Base-by-base conservation (phyloP, 2,888 invertebrate genomes). In the Dusona sp. region DNA sequence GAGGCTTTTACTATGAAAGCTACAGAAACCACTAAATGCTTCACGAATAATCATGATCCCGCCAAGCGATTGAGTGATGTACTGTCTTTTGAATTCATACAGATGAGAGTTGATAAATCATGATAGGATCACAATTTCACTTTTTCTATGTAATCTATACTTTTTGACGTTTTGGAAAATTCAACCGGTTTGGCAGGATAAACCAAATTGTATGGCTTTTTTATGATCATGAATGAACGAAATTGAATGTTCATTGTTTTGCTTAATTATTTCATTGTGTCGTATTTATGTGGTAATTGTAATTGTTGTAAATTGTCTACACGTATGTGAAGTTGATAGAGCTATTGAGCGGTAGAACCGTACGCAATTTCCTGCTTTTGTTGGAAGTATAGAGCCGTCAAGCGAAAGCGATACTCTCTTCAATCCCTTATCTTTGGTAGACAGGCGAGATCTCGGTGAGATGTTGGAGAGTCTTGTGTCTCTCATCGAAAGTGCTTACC, bases 361-460 rank as follows among this genome's bases (percentile, higher is more conserved):
- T 25, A 51, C 51, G 65, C 64, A 22, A 45, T 33, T 45, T 36
- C 65, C 11, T 67, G 54, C 68, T 38, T 68, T 68, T 54, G 36
- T 67, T 38, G 36, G 29, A 33, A 45, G 33, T 72, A 84, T 72
- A 61, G 65, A 64, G 64, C 72, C 45, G 36, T 65, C n/a, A 57
- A 48, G 68, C 36, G 68, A 57, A 19, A 64, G 38, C 38, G 61
- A 73, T 38, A 72, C 78, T 78, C 83, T 70, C 64, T 72, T 73
- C 72, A 65, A 81, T 81, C 64, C 42, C 67, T 19, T 81, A 77
- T 81, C 80, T 65, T 48, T 13, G 36, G 57, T 64, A 80, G 72
- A 65, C 80, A 73, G 67, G 36, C 25, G 51, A 45, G 77, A 25
- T 73, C 73, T 81, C 25, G n/a, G 29, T 33, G 78, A 67, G 67